Evolutionary conservation across 2,888 invertebrate genomes (phyloP).

Genomic region (Drosophila borealis): DNA sequence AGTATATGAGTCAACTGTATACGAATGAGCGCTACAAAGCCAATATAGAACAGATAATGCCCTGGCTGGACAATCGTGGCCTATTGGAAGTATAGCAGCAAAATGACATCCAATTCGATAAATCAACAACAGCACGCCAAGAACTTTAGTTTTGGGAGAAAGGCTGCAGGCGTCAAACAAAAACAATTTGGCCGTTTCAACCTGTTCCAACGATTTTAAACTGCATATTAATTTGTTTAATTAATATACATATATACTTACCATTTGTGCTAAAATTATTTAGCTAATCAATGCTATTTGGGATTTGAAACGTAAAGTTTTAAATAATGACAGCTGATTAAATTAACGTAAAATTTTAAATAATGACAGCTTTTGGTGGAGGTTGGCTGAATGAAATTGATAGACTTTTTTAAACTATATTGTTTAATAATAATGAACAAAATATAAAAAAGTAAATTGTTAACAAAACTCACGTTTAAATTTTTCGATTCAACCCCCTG

Average conservation of each 20-base stretch:
- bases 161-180: background rate
- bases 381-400: too few relatives aligned
- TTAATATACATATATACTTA: background rate
- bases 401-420: too few relatives aligned
- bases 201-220: background rate
- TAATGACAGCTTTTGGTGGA: too few relatives aligned
- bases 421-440: too few relatives aligned
- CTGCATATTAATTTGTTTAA: background rate
- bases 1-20: slow-evolving; percentile 69
- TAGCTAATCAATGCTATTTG: background rate
- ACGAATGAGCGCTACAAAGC: slow-evolving; percentile 69
- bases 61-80: slow-evolving; percentile 82
- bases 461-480: too few relatives aligned
- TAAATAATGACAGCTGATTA: too few relatives aligned
- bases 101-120: background rate
- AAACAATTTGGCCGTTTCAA: background rate
- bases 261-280: background rate
- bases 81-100: slow-evolving; percentile 56
- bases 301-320: background rate
- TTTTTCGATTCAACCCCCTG: too few relatives aligned
- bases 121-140: background rate
- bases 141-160: background rate
- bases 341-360: too few relatives aligned
- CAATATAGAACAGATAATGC: slow-evolving; percentile 76
- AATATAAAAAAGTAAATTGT: too few relatives aligned